phyloP scores from a whole-genome alignment of 2,797 vertebrate genomes.

The Phoxinus dragarum region DNA sequence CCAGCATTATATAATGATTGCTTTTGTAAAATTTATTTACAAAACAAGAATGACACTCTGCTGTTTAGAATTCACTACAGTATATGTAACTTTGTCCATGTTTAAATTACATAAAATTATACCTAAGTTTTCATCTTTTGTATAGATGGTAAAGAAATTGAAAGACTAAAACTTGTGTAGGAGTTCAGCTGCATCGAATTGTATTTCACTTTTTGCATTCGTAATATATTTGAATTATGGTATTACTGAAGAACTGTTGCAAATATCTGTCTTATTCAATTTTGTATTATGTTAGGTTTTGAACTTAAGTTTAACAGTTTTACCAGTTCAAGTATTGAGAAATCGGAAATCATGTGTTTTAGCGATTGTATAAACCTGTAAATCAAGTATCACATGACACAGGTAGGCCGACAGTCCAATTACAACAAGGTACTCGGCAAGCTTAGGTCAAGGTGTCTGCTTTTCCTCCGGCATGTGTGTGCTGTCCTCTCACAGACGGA shows the following conservation, averaged over 20 bases:
- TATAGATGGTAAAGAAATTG: no score
- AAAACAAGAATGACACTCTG: not conserved
- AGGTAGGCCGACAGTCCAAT: not conserved
- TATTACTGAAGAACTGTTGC: not conserved
- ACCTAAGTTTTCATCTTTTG: no score
- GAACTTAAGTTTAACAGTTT: not conserved
- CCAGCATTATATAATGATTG: not conserved
- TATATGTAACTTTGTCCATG: not conserved
- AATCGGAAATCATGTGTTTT: no score
- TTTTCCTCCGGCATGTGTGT: conserved; percentile 43
- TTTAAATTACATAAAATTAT: not conserved
- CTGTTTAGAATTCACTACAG: not conserved
- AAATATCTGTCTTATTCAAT: not conserved
- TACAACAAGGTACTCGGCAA: conserved; percentile 14
- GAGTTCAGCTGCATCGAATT: no score
- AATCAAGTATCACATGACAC: not conserved
- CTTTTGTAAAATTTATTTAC: not conserved
- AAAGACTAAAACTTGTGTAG: no score
- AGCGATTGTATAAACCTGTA: no score
- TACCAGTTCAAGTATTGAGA: no score
- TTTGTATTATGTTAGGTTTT: no score
- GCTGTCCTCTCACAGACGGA: conserved; percentile 56
- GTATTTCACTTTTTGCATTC: not conserved
- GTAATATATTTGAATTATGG: not conserved
- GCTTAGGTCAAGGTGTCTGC: conserved; percentile 45